phyloP scores from a whole-genome alignment of 2,113 vertebrate genomes.

The Panthera uncia region DNA sequence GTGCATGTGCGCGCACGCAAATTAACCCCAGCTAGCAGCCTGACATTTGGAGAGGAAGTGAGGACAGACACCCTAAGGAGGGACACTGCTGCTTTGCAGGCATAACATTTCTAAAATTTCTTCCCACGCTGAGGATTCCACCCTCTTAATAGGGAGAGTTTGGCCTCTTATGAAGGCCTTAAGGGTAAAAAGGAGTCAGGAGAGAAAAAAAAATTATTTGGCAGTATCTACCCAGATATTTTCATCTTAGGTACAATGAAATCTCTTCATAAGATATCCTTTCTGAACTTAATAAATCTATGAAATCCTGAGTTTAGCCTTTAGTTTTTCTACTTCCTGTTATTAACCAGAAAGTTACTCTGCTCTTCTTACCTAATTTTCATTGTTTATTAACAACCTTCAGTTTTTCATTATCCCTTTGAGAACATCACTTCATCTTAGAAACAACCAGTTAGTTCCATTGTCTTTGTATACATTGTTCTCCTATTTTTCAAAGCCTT shows the following conservation, averaged over 20 bases:
- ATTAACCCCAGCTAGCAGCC: neutral
- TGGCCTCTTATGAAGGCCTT: neutral
- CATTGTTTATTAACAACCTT: neutral
- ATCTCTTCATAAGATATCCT: neutral
- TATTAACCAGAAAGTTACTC: neutral
- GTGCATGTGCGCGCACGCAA: accelerated
- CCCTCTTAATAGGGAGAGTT: neutral
- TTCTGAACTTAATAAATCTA: neutral
- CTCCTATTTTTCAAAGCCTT: neutral
- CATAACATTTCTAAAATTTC: neutral
- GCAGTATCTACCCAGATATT: neutral
- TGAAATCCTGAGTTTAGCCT: neutral
- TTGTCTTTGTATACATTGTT: neutral
- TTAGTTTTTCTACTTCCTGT: neutral
- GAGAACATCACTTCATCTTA: neutral
- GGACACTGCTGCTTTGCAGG: neutral
- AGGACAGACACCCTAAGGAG: neutral
- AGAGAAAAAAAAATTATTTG: neutral
- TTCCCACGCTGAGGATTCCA: neutral
- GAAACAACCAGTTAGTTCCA: neutral
- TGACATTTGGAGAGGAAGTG: neutral
- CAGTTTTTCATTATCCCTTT: neutral
- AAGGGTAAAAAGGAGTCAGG: neutral
- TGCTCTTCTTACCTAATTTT: slow-evolving; percentile 8
- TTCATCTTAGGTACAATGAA: neutral